Conservation (phyloP, 2,113 vertebrate genomes). For the Pagrus major region DNA sequence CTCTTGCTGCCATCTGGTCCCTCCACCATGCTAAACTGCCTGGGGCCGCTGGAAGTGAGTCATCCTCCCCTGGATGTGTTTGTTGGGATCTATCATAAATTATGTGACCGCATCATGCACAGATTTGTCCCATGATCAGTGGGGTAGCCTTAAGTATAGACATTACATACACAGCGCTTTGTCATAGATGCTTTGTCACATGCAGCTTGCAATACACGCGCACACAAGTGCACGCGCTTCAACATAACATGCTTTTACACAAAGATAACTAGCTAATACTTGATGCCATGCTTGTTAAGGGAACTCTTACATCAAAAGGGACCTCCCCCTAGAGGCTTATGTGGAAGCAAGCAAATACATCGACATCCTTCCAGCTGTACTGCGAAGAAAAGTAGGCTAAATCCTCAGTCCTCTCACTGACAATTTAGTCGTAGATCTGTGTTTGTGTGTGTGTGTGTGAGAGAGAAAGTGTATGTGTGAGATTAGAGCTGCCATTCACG, state of each 20-base stretch:
- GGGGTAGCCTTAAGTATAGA: conserved; percentile 4
- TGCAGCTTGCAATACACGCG: not conserved
- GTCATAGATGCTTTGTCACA: not conserved
- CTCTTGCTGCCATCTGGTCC: conserved; percentile 32
- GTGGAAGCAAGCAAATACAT: conserved; percentile 59
- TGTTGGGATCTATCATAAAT: not conserved
- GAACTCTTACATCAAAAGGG: conserved; percentile 60
- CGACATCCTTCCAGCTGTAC: conserved; percentile 57
- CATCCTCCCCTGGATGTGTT: conserved; percentile 24
- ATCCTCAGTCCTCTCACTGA: conserved; percentile 40
- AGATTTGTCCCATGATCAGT: conserved; percentile 32
- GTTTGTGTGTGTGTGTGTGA: not conserved
- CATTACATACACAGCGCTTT: not conserved
- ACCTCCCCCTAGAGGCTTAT: conserved; percentile 58
- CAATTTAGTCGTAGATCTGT: conserved; percentile 12
- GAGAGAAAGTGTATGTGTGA: not conserved
- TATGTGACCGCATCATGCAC: not conserved
- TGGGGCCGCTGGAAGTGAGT: conserved; percentile 1
- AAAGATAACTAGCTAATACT: conserved; percentile 51
- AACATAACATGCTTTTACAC: conserved; percentile 35
- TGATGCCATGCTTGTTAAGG: conserved; percentile 56
- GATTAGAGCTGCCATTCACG: conserved; percentile 32
- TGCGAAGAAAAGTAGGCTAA: conserved; percentile 57
- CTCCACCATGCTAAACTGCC: not conserved
- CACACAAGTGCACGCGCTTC: conserved; percentile 2